Conservation (phyloP, 1,140 invertebrate genomes). For the Micrasema minimum region DNA sequence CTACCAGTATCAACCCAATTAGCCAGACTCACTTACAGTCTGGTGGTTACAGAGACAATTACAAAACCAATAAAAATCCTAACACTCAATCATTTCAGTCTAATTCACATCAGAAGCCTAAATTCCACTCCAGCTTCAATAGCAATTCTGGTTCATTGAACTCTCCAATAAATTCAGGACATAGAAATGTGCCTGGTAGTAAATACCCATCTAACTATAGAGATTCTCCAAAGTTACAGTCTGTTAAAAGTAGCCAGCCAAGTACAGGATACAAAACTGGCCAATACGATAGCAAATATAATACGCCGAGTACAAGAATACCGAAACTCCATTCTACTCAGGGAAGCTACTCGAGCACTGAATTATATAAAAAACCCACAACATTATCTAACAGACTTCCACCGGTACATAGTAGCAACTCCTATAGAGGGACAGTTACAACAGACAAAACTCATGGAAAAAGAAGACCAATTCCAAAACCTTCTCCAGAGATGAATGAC, state of each 20-base stretch:
- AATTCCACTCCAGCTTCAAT: constrained; percentile 29
- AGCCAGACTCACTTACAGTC: constrained; percentile 6
- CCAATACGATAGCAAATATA: too few relatives aligned
- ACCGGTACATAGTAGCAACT: constrained; percentile 16
- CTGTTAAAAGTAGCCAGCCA: constrained; percentile 13
- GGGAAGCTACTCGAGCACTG: not conserved
- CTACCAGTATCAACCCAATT: constrained; percentile 17
- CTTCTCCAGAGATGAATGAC: constrained; percentile 67
- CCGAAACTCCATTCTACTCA: constrained; percentile 6
- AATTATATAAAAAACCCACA: constrained; percentile 28
- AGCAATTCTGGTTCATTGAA: constrained; percentile 1
- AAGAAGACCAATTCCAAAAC: constrained; percentile 64
- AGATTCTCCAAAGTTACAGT: constrained; percentile 6
- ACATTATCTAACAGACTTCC: constrained; percentile 4
- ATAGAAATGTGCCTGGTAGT: constrained; percentile 14
- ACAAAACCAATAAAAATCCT: constrained; percentile 28
- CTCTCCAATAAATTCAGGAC: not conserved
- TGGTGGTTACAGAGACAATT: constrained; percentile 16
- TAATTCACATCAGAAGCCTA: constrained; percentile 17
- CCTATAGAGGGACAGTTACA: constrained; percentile 40
- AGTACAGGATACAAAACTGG: not conserved
- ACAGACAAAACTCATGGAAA: constrained; percentile 57
- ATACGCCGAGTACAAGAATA: not conserved
- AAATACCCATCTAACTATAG: constrained; percentile 12
- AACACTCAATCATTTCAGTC: constrained; percentile 3